Evolutionary conservation across 1,140 invertebrate genomes (phyloP).

Genomic region (Drosophila pruinosa): DNA sequence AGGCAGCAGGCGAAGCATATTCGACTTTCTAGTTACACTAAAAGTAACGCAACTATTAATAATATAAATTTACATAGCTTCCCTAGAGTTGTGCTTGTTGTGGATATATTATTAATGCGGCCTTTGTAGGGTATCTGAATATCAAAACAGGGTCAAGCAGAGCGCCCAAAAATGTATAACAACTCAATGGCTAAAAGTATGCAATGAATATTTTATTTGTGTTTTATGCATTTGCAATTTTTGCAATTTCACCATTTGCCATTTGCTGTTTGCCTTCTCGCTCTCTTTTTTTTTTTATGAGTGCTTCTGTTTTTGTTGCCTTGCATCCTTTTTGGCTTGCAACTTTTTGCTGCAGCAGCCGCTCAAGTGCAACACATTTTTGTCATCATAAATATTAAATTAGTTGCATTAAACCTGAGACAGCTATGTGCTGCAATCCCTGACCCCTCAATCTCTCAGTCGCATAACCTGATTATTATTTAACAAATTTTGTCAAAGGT

Average conservation of each 20-base stretch:
- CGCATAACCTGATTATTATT: slow-evolving; percentile 32
- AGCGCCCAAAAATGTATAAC: slow-evolving; percentile 4
- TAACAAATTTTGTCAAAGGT: slow-evolving; percentile 10
- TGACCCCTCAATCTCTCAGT: background rate
- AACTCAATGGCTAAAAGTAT: slow-evolving; percentile 56
- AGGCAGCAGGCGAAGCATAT: no score
- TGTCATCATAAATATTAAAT: slow-evolving; percentile 70
- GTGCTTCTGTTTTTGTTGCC: slow-evolving; percentile 8
- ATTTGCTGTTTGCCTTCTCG: slow-evolving; percentile 5
- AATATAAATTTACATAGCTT: no score
- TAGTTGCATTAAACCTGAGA: slow-evolving; percentile 56
- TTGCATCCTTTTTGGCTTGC: slow-evolving; percentile 20
- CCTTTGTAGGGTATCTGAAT: background rate
- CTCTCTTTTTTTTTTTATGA: slow-evolving; percentile 17
- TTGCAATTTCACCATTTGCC: slow-evolving; percentile 33
- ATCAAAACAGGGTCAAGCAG: background rate
- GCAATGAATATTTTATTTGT: slow-evolving; percentile 66
- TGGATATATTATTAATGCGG: background rate
- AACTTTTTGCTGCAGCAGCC: slow-evolving; percentile 55
- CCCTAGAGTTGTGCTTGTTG: no score
- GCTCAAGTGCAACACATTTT: slow-evolving; percentile 59
- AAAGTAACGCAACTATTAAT: no score
- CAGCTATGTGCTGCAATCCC: slow-evolving; percentile 3
- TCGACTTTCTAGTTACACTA: no score
- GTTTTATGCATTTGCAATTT: slow-evolving; percentile 64